Evolutionary conservation across 2,888 invertebrate genomes (phyloP).

Genomic region (Odontocolon sp.): DNA sequence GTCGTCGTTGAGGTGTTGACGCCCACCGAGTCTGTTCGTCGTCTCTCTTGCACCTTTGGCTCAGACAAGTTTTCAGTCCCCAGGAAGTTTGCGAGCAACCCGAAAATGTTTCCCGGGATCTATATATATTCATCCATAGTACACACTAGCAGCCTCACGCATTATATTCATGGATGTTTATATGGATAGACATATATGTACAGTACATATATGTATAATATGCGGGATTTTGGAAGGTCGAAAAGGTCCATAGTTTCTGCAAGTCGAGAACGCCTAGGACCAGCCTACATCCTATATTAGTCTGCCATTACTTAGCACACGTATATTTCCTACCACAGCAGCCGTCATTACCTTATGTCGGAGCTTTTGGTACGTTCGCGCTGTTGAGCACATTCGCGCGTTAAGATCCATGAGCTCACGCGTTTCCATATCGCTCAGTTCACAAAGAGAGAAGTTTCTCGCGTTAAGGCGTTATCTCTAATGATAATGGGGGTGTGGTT

Average conservation of each 20-base stretch:
- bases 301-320: not conserved
- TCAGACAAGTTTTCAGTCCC: constrained; percentile 50
- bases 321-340: not conserved
- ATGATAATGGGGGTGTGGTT: constrained; percentile 70
- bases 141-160: not conserved
- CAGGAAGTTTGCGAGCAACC: constrained; percentile 48
- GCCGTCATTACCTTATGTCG: constrained; percentile 19
- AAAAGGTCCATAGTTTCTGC: constrained; percentile 9
- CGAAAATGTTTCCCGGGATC: constrained; percentile 43
- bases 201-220: not conserved
- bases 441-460: constrained; percentile 62
- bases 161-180: constrained; percentile 40
- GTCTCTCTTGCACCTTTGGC: constrained; percentile 32
- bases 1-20: constrained; percentile 29
- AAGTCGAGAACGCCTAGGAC: constrained; percentile 14
- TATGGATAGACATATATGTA: not conserved
- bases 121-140: not conserved
- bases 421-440: constrained; percentile 25
- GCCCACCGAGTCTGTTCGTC: constrained; percentile 37
- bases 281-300: constrained; percentile 1
- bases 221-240: not conserved
- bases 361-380: not conserved
- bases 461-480: constrained; percentile 63
- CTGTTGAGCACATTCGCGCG: constrained; percentile 15
- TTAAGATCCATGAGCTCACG: not conserved